Percentiles rank a stretch among this genome's conserved stretches.
Conservation (phyloP, 2,797 vertebrate species). For the Parambassis ranga region DNA sequence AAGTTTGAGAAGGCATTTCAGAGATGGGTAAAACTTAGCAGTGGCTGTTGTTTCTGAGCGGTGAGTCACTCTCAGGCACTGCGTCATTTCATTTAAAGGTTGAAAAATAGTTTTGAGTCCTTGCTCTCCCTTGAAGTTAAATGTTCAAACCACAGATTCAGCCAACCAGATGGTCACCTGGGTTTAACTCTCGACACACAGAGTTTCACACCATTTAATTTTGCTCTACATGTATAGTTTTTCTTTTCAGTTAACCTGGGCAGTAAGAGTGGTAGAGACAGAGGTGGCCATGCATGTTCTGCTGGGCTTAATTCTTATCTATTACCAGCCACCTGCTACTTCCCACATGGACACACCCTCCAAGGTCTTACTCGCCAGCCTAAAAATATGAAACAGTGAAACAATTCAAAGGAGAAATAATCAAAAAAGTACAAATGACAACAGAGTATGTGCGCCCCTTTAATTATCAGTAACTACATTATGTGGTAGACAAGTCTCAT, state of each 20-base stretch:
- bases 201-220: background rate
- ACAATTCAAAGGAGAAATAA: background rate
- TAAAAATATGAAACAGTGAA: conserved; percentile 1
- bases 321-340: conserved; percentile 50
- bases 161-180: background rate
- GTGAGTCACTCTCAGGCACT: conserved; percentile 38
- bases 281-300: background rate
- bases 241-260: too few species aligned
- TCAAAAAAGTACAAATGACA: background rate
- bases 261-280: too few species aligned
- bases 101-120: background rate
- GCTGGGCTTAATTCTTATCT: conserved; percentile 18
- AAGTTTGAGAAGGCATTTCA: background rate
- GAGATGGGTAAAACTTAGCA: background rate
- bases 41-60: background rate
- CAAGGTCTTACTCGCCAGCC: conserved; percentile 23
- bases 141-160: background rate
- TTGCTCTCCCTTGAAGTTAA: background rate
- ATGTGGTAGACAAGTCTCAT: too few species aligned
- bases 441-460: background rate
- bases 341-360: conserved; percentile 33
- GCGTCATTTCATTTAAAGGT: conserved; percentile 17
- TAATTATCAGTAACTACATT: background rate
- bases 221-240: too few species aligned
- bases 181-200: background rate